phyloP scores from a whole-genome alignment of 2,888 invertebrate genomes.

The Odiellus spinosus region DNA sequence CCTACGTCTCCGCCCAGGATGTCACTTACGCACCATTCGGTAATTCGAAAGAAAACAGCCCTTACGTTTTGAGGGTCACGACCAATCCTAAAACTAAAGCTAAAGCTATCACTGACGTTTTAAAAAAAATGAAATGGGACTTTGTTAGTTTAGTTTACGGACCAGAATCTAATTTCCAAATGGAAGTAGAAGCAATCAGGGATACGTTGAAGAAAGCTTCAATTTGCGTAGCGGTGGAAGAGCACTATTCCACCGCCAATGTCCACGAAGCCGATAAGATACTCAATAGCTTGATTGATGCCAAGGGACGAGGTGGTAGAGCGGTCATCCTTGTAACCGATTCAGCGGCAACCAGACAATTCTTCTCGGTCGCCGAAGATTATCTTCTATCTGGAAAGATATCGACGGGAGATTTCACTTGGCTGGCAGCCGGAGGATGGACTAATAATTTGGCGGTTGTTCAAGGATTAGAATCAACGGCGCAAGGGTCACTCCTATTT shows the following conservation, averaged over 20 bases:
- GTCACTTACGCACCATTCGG: constrained; percentile 16
- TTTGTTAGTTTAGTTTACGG: constrained; percentile 29
- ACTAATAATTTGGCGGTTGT: constrained; percentile 14
- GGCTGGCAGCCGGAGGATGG: constrained; percentile 15
- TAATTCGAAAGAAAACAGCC: constrained; percentile 21
- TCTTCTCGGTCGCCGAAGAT: constrained; percentile 10
- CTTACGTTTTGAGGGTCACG: constrained; percentile 22
- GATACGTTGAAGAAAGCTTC: constrained; percentile 7
- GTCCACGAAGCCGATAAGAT: not conserved
- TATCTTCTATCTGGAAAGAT: constrained; percentile 9
- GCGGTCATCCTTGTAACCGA: constrained; percentile 14
- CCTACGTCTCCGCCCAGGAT: constrained; percentile 13
- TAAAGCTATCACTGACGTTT: constrained; percentile 27
- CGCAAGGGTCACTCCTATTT: constrained; percentile 12
- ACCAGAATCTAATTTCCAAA: constrained; percentile 5
- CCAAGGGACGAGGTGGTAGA: constrained; percentile 14
- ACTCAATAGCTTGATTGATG: constrained; percentile 6
- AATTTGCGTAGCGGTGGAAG: constrained; percentile 13
- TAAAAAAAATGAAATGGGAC: constrained; percentile 29
- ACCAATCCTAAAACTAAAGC: constrained; percentile 21
- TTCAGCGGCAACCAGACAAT: constrained; percentile 6
- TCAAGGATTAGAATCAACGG: constrained; percentile 15
- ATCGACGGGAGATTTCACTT: constrained; percentile 10
- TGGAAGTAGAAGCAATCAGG: constrained; percentile 11
- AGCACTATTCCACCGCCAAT: not conserved